Evolutionary conservation across 2,888 invertebrate species (phyloP), one percentile per base, ranked within the genome.

Genomic region (Metacarcinus magister): DNA sequence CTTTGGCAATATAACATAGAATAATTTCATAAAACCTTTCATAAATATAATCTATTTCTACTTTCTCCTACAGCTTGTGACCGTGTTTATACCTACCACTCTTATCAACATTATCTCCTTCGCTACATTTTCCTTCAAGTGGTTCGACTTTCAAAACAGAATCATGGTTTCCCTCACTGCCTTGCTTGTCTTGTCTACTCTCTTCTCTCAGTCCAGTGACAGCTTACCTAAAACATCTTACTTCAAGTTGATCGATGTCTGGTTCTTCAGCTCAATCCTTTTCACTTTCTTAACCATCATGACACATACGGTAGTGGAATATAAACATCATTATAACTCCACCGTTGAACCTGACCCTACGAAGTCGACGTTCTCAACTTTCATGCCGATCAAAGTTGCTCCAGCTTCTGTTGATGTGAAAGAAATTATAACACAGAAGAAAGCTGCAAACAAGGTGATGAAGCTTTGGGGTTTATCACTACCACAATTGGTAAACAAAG

Each of bases 121-220:
- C 92, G 93, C 95, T n/a, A 96, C 96, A 19, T 96, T 96, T 94
- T 95, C 94, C 93, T 96, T 95, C 95, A 96, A 96, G 60, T 96
- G 96, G 96, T 96, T 96, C 92, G 96, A 96, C 95, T 96, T 96
- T 87, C 96, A 96, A 95, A 97, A 96, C 94, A 75, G 97, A 13
- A 96, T 96, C 46, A 97, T 97, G 96, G 96, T 97, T 8, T 94
- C 96, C 19, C 92, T 94, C 54, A 94, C 96, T 23, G 82, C 96
- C 16, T 94, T 89, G 46, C 95, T 93, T n/a, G 95, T 89, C 16
- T 96, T 87, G 44, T 93, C 43, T 28, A 96, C 67, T 48, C 95
- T 93, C 46, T 96, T 95, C 75, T 95, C 54, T 46, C 97, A 90
- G 89, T 95, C 75, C 90, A 91, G 95, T 7, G 90, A 46, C 94